Base-by-base conservation (phyloP, 2,888 invertebrate species). In the Drosophila seclusa region DNA sequence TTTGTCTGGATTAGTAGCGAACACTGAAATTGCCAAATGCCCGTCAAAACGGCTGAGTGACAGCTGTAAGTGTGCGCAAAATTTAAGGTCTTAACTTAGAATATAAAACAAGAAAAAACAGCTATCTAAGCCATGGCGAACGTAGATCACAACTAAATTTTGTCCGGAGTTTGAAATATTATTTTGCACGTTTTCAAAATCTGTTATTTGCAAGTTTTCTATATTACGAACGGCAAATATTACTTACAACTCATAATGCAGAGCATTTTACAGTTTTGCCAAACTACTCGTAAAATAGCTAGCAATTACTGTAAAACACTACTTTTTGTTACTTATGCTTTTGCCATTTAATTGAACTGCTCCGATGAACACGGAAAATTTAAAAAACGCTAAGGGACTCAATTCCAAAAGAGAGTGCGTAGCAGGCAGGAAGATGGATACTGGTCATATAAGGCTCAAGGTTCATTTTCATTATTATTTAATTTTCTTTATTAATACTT, bases 1-100 rank as follows among this genome's bases (percentile, higher is more conserved):
- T 76, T 83, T 83, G 87, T 76, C 84, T 81, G 89, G 85, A 88
- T 85, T 85, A 85, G 76, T 24, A 76, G 64, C 72, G 73, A 55
- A 68, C 84, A 58, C 58, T 61, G 72, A 76, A 88, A 86, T 68
- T 66, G 81, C 42, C 57, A 61, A 76, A 72, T 55, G 68, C 69
- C 77, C 64, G 73, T 73, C 81, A 87, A 72, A 72, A 60, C 52
- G 60, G 29, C 42, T 57, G 66, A 58, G 45, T 59, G 82, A 55
- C 69, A 74, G 82, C 72, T 10, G 27, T 8, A 6, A 29, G 49
- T 49, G 18, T 27, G 18, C 8, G 32, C 21, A 24, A 42, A 50
- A 31, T 50, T 31, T 8, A 61, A 60, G 42, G 38, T 29, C 18
- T 34, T 21, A 34, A n/a, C 16, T 40, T 16, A 40, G 13, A 40